Conservation (phyloP, 2,888 invertebrate genomes). For the Pristionchus maxplancki region DNA sequence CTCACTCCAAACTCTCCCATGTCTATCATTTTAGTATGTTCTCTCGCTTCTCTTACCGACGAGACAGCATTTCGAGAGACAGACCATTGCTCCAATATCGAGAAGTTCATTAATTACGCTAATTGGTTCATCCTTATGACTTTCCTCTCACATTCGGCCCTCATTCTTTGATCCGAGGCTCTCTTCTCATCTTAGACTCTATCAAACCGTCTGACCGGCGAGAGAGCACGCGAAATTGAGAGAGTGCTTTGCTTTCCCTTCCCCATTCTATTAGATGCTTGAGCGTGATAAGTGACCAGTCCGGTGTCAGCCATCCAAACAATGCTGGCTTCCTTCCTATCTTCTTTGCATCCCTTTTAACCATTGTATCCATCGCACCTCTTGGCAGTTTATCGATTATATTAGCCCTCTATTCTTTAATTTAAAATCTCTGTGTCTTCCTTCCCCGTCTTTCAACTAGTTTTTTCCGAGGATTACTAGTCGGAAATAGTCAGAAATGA, state of each 20-base stretch:
- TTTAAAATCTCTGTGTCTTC: not conserved
- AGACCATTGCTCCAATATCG: not conserved
- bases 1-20: too few relatives aligned
- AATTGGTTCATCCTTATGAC: not conserved
- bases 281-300: slow-evolving; percentile 16
- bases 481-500: too few relatives aligned
- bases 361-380: not conserved
- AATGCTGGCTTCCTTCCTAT: slow-evolving; percentile 16
- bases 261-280: slow-evolving; percentile 18
- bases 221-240: too few relatives aligned
- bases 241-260: not conserved
- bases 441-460: not conserved
- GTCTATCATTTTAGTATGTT: too few relatives aligned
- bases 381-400: not conserved
- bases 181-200: not conserved
- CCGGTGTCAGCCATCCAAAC: slow-evolving; percentile 28
- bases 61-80: too few relatives aligned
- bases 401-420: too few relatives aligned
- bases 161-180: not conserved
- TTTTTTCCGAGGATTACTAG: too few relatives aligned
- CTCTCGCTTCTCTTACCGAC: too few relatives aligned
- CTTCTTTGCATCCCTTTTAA: too few relatives aligned
- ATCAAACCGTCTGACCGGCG: not conserved
- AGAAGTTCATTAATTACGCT: not conserved
- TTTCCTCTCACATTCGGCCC: not conserved